Percentiles rank a stretch among this genome's conserved stretches.
phyloP scores from a whole-genome alignment of 1,140 invertebrate species.

The Leptonema lineaticorne region DNA sequence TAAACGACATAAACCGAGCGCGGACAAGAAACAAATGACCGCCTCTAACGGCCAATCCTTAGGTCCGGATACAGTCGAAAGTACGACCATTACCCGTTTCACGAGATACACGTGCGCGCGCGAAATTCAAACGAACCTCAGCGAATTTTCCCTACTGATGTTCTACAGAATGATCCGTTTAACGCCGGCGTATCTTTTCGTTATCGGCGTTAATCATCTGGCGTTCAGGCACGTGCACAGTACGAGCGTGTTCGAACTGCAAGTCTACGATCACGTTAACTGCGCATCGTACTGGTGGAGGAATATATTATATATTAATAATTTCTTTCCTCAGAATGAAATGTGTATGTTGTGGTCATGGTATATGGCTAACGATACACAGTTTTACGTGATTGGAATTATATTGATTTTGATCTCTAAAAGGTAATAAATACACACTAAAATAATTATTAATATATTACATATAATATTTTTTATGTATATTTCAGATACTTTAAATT shows the following conservation, averaged over 20 bases:
- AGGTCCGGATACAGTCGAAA: conserved; percentile 1
- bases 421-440: conserved; percentile 57
- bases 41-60: conserved; percentile 25
- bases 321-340: conserved; percentile 72
- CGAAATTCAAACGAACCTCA: conserved; percentile 29
- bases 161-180: conserved; percentile 64
- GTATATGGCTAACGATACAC: conserved; percentile 92
- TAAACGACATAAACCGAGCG: conserved; percentile 44
- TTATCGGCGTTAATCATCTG: conserved; percentile 72
- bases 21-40: conserved; percentile 37
- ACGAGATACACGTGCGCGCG: conserved; percentile 29
- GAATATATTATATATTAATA: conserved; percentile 79
- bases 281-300: conserved; percentile 82
- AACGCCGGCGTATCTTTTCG: conserved; percentile 79
- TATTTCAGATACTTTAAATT: conserved; percentile 59
- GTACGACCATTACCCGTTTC: conserved; percentile 25
- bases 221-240: conserved; percentile 65
- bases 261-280: conserved; percentile 70
- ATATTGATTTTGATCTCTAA: conserved; percentile 72
- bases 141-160: conserved; percentile 29
- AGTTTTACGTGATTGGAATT: conserved; percentile 78
- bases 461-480: background rate
- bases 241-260: conserved; percentile 73
- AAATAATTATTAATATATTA: background rate
- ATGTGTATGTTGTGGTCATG: conserved; percentile 89